Conservation (phyloP, 2,797 vertebrate species). For the Botia kubotai region DNA sequence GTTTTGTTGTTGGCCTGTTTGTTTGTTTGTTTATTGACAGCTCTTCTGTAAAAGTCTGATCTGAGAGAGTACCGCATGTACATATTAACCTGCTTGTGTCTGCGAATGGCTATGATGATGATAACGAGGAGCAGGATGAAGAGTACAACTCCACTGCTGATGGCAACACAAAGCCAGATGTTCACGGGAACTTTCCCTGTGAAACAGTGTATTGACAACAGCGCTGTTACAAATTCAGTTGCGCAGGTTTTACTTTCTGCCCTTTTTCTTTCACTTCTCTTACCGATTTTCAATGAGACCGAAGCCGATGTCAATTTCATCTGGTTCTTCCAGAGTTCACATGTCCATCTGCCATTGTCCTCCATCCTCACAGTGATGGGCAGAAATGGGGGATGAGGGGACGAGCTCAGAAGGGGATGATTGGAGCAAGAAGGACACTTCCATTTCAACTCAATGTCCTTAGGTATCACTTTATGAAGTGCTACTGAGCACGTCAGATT, state of each 20-base stretch:
- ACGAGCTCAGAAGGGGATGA: fast-evolving
- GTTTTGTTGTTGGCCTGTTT: neutral
- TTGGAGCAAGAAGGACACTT: neutral
- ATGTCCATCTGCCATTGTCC: constrained; percentile 68
- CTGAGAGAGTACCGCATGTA: neutral
- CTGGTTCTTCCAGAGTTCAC: constrained; percentile 59
- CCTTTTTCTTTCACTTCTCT: constrained; percentile 50
- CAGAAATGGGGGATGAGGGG: neutral
- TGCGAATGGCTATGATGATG: constrained; percentile 58
- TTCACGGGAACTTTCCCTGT: constrained; percentile 65
- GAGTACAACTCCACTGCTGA: constrained; percentile 61
- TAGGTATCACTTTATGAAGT: constrained; percentile 10
- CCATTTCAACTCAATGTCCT: constrained; percentile 63
- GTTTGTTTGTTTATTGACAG: neutral
- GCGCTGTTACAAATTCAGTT: neutral
- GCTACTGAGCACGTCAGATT: constrained; percentile 72
- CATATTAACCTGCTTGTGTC: constrained; percentile 67
- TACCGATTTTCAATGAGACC: constrained; percentile 71
- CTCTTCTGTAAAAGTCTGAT: neutral
- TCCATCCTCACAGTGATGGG: constrained; percentile 43
- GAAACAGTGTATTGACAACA: constrained; percentile 31
- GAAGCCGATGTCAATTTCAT: constrained; percentile 49
- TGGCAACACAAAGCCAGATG: constrained; percentile 70
- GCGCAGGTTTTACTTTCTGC: neutral
- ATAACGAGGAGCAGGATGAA: constrained; percentile 69